phyloP scores from a whole-genome alignment of 2,888 invertebrate genomes.

The Anorthoa munda region DNA sequence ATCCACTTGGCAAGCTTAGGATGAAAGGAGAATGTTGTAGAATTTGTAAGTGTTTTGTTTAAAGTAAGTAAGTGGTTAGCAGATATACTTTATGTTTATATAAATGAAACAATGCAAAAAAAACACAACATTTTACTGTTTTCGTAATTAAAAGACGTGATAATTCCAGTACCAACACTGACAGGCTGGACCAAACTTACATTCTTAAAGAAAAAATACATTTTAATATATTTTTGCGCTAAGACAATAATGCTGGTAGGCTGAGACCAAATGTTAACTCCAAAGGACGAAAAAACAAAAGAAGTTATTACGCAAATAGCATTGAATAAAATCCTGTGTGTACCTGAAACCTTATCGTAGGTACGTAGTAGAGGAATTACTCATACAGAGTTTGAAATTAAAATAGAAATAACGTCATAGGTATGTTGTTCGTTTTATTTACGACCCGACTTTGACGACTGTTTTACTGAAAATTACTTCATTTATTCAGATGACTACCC shows the following conservation, averaged over 20 bases:
- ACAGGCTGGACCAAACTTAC: neutral
- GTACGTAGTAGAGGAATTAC: constrained; percentile 12
- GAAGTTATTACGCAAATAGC: neutral
- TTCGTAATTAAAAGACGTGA: neutral
- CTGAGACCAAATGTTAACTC: neutral
- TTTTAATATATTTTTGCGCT: too few relatives aligned
- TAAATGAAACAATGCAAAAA: neutral
- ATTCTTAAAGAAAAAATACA: neutral
- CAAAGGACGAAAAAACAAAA: neutral
- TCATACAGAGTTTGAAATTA: constrained; percentile 44
- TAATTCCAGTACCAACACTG: neutral
- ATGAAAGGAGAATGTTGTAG: neutral
- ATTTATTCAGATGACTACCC: constrained; percentile 38
- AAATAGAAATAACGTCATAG: constrained; percentile 60
- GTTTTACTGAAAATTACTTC: constrained; percentile 48
- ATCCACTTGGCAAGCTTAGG: constrained; percentile 17
- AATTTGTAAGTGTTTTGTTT: constrained; percentile 3
- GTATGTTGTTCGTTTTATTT: constrained; percentile 48
- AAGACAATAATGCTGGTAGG: neutral
- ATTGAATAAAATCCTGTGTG: constrained; percentile 3
- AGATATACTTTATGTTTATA: constrained; percentile 14
- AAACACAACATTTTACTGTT: neutral
- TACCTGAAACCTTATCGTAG: constrained; percentile 5
- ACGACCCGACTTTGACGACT: constrained; percentile 55
- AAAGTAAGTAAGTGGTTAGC: constrained; percentile 13